Evolutionary conservation across 2,113 vertebrate species (phyloP), one percentile per base, ranked within the genome.

Genomic region (Psittacus erithacus): DNA sequence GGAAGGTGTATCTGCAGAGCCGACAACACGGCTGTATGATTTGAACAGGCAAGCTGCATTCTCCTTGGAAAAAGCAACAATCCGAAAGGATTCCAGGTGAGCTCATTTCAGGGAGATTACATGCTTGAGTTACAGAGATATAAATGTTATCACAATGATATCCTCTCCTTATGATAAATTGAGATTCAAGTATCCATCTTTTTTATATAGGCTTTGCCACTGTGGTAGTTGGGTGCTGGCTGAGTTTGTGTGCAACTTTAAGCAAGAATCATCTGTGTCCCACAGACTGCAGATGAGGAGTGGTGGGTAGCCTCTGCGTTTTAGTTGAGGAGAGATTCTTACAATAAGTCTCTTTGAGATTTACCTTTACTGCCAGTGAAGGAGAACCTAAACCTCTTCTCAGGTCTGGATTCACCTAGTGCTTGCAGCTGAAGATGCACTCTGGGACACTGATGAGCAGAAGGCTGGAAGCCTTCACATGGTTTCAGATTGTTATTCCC

Each of bases 1-100:
- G 94, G 99, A 99, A 9, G 99, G 99, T 4, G 98, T 99, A 18
- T 99, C 99, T 12, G 99, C 99, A 2, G 99, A 99, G 62, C 99
- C 99, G 2, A 99, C 99, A 2, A 98, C 98, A 60, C 95, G 92
- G 71, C 98, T 98, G 1, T 99, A 99, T 67, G 98, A 98, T 95
- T 97, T 98, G 65, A 98, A 97, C 76, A 91, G 97, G 60, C 96
- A 98, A 64, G 98, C 98, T 0, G 96, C 97, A 74, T 99, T 99
- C 97, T 99, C 98, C 68, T 98, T 99, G 67, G 99, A 99, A 92
- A 99, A 98, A 94, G 98, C 98, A 38, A 96, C 98, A 68, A 98
- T 99, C 65, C 97, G 97, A 27, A 99, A 99, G 95, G 99, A 99
- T 49, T 98, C 98, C 25, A 99, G 99, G 99, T 99, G 95, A 97